Evolutionary conservation across 2,797 vertebrate species (phyloP), one percentile per base, ranked within the genome.

Genomic region (Coccyzus lansbergi): DNA sequence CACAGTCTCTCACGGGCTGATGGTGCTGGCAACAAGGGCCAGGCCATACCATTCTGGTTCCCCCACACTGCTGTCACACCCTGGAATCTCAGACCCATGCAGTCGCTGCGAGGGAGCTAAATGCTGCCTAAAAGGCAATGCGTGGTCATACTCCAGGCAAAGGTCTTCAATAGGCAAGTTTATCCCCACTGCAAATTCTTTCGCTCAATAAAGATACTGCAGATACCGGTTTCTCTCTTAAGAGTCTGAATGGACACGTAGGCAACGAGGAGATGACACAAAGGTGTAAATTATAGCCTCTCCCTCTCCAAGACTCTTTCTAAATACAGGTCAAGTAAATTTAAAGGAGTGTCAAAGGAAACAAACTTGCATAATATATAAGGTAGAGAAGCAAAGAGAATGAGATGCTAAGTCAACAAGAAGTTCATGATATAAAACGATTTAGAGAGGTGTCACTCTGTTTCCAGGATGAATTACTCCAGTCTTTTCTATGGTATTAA

Each of bases 21-120:
- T 29, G 33, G 4, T 31, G 34, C 42, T n/a, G 51, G 42, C 33
- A 16, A 7, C 25, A 5, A 59, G 34, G 17, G 38, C 12, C 29
- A 31, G 56, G 3, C 7, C 2, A 2, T 97, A 99, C 99, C 98
- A n/a, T n/a, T n/a, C n/a, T 99, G 98, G 12, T 38, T 68, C 20
- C 34, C 26, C 33, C 55, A 21, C 10, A 1, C 69, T 46, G 25
- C 53, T 46, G 18, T n/a, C 53, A 20, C n/a, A 12, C 6, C 33
- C 38, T 9, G 25, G 22, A 31, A 46, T 34, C 46, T 15, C 38
- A 15, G 65, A 56, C 33, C 28, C 20, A 12, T 42, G 19, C 13
- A 2, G 28, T 31, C 1, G 4, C 70, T 36, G 4, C 4, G 18
- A 58, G 42, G 15, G 29, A 68, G 31, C 7, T 51, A 44, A 33